A percentile compares a stretch with the other conserved stretches of the same genome.
Conservation (phyloP, 1,140 invertebrate genomes). For the Ephestia elutella region DNA sequence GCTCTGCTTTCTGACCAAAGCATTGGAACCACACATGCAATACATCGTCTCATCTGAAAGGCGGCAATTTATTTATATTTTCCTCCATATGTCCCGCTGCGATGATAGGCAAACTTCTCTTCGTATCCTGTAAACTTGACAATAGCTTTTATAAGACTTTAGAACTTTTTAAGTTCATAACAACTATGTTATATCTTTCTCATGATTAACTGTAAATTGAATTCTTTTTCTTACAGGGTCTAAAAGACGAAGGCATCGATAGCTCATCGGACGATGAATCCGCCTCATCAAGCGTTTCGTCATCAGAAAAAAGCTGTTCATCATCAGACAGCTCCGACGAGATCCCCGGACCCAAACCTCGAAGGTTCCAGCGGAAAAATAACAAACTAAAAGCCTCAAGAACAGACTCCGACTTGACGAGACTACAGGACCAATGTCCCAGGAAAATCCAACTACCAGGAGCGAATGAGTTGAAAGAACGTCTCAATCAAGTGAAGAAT, state of each 20-base stretch:
- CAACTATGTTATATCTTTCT: too few relatives aligned
- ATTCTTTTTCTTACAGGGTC: conserved; percentile 44
- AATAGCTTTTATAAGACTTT: too few relatives aligned
- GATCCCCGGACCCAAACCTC: conserved; percentile 47
- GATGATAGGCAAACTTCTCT: too few relatives aligned
- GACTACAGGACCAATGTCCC: conserved; percentile 37
- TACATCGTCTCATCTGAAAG: too few relatives aligned
- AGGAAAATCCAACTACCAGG: conserved; percentile 49
- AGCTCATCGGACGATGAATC: conserved; percentile 72
- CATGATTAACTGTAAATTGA: neutral
- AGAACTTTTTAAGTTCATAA: too few relatives aligned
- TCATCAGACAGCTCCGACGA: conserved; percentile 67
- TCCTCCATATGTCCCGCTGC: too few relatives aligned
- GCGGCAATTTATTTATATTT: too few relatives aligned
- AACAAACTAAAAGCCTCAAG: conserved; percentile 64
- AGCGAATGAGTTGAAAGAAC: conserved; percentile 57
- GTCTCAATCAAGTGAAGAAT: conserved; percentile 53
- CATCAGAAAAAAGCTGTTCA: conserved; percentile 69
- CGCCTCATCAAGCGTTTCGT: conserved; percentile 61
- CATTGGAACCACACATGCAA: too few relatives aligned
- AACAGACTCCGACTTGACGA: conserved; percentile 63
- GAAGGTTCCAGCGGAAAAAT: conserved; percentile 57
- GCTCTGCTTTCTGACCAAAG: too few relatives aligned
- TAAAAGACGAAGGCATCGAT: conserved; percentile 72
- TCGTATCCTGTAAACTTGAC: too few relatives aligned